A percentile compares a stretch with the other conserved stretches of the same genome.
phyloP scores from a whole-genome alignment of 2,113 vertebrate genomes.

The Oostethus manadensis region DNA sequence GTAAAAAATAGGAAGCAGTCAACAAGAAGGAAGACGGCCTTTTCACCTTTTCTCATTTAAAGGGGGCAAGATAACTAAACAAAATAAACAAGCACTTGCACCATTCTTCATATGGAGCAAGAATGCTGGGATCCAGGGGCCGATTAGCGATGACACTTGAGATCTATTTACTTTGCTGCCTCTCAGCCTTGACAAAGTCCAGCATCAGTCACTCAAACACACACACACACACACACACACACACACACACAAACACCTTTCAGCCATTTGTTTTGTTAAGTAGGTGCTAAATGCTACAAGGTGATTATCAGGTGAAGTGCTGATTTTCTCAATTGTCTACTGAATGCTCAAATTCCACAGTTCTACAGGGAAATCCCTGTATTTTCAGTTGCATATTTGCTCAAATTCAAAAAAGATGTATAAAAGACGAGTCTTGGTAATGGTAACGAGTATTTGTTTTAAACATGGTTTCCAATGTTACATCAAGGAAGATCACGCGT shows the following conservation, averaged over 20 bases:
- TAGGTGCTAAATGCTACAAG: conserved; percentile 78
- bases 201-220: conserved; percentile 38
- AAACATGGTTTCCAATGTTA: too few relatives aligned
- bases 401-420: too few relatives aligned
- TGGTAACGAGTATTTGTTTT: too few relatives aligned
- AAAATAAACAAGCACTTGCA: conserved; percentile 63
- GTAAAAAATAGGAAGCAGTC: conserved; percentile 27
- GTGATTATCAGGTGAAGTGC: conserved; percentile 67
- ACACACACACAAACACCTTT: conserved; percentile 15
- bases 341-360: not conserved
- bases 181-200: conserved; percentile 60
- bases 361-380: too few relatives aligned
- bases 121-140: conserved; percentile 54
- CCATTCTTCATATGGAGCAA: conserved; percentile 51
- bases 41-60: conserved; percentile 60
- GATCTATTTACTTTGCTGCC: conserved; percentile 62
- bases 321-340: conserved; percentile 48
- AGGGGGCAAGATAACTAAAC: conserved; percentile 56
- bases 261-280: conserved; percentile 84
- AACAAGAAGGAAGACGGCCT: conserved; percentile 38
- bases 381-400: too few relatives aligned
- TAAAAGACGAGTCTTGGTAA: too few relatives aligned
- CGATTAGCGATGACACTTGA: conserved; percentile 55
- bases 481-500: too few relatives aligned
- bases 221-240: conserved; percentile 24